These are phyloP conservation scores for Lutraria rhynchaena DNA, from an alignment of 1,140 invertebrate genomes.

Conservation along the genomic window DNA sequence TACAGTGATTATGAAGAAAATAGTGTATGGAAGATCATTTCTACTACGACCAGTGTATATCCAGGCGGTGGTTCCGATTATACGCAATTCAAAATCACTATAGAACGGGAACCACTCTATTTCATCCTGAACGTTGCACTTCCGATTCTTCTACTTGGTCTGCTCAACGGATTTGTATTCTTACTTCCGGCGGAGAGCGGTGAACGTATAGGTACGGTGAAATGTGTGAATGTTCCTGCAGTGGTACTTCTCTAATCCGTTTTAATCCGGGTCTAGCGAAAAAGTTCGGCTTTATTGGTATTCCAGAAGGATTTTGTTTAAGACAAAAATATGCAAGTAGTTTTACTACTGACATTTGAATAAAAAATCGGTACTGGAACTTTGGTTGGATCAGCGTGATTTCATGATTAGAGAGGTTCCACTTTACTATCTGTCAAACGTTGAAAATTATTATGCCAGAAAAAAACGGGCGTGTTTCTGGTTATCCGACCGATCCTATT, in stretches of 20 bases:
- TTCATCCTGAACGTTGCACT: conserved; percentile 56
- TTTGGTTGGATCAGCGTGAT: neutral
- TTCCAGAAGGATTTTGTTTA: no score
- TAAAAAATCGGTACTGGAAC: neutral
- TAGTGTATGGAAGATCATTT: conserved; percentile 34
- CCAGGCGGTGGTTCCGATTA: conserved; percentile 7
- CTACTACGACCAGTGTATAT: conserved; percentile 5
- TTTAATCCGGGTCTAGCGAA: neutral
- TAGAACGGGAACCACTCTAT: conserved; percentile 47
- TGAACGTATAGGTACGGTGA: conserved; percentile 44
- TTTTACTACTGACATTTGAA: no score
- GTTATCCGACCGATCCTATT: no score
- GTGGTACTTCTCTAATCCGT: neutral
- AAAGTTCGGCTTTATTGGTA: neutral
- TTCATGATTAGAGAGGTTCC: no score
- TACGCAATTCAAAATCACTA: conserved; percentile 32
- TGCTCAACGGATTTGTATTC: conserved; percentile 55
- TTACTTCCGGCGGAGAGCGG: conserved; percentile 53
- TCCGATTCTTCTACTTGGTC: conserved; percentile 50
- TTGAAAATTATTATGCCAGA: no score
- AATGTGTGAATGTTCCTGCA: no score
- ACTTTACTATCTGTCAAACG: no score
- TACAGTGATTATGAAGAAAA: conserved; percentile 24
- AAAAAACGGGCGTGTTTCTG: no score
- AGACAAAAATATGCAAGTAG: no score